These are phyloP conservation scores for Calliphora vicina DNA, from an alignment of 1,140 invertebrate genomes.

Conservation along the genomic window DNA sequence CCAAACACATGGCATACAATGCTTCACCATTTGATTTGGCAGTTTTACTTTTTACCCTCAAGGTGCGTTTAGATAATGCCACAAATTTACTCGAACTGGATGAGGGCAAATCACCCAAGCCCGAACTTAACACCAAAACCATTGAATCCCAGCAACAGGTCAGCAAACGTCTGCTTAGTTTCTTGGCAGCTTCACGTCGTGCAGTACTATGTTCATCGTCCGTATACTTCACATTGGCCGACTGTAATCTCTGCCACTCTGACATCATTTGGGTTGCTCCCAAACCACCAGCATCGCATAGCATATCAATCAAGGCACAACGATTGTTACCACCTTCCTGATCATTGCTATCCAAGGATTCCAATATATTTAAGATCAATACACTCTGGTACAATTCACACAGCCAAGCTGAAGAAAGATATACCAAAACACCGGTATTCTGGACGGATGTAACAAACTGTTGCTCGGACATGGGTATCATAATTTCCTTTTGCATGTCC, in stretches of 20 bases:
- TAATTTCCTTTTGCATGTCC: constrained; percentile 65
- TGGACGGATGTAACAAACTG: constrained; percentile 92
- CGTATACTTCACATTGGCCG: constrained; percentile 72
- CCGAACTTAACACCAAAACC: constrained; percentile 83
- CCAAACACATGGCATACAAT: constrained; percentile 84
- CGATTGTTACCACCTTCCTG: constrained; percentile 48
- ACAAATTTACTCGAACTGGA: constrained; percentile 65
- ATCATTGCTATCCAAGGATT: constrained; percentile 59
- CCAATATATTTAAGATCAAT: constrained; percentile 77
- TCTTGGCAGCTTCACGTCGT: constrained; percentile 72
- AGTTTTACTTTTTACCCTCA: constrained; percentile 65
- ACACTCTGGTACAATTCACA: constrained; percentile 90
- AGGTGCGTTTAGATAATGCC: constrained; percentile 67
- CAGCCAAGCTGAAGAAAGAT: constrained; percentile 90
- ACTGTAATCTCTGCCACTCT: constrained; percentile 83
- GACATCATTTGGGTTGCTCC: constrained; percentile 81
- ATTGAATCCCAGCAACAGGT: constrained; percentile 92
- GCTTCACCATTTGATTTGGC: constrained; percentile 72
- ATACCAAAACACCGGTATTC: constrained; percentile 88
- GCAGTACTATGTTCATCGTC: constrained; percentile 67
- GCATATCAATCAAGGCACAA: constrained; percentile 59
- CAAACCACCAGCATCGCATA: constrained; percentile 82
- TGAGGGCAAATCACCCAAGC: constrained; percentile 72
- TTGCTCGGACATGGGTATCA: constrained; percentile 72
- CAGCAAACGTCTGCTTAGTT: constrained; percentile 73